These are phyloP conservation scores for Microcebus lehilahytsara DNA, from an alignment of 2,113 vertebrate genomes.

Conservation along the genomic window DNA sequence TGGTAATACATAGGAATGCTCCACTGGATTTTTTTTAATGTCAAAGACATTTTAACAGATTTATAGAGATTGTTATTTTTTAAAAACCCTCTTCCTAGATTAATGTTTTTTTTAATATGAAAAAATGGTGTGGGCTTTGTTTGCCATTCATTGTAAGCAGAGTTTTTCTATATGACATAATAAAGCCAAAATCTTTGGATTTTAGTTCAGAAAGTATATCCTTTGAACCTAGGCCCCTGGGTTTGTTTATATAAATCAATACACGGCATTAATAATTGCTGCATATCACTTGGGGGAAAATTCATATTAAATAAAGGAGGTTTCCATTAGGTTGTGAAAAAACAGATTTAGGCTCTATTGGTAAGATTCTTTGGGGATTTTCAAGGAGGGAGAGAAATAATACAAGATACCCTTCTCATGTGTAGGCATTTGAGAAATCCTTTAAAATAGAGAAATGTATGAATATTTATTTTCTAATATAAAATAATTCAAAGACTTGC, in stretches of 20 bases:
- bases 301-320: constrained; percentile 47
- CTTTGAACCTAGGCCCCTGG: constrained; percentile 30
- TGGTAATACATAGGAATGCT: background rate
- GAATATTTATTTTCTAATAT: constrained; percentile 61
- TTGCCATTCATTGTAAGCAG: constrained; percentile 22
- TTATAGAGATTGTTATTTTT: constrained; percentile 17
- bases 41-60: constrained; percentile 33
- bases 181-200: background rate
- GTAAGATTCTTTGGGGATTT: constrained; percentile 47
- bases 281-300: constrained; percentile 19
- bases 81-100: background rate
- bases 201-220: constrained; percentile 20
- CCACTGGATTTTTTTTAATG: background rate
- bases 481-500: constrained; percentile 41
- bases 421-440: constrained; percentile 57
- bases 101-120: background rate
- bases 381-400: constrained; percentile 18
- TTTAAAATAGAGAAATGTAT: constrained; percentile 52
- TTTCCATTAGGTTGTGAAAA: constrained; percentile 20
- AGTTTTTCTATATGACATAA: background rate
- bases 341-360: background rate
- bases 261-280: constrained; percentile 53
- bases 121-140: constrained; percentile 9
- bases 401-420: constrained; percentile 16
- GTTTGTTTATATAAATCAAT: constrained; percentile 8